phyloP scores from a whole-genome alignment of 1,140 invertebrate genomes.

The Drosophila mojavensis region DNA sequence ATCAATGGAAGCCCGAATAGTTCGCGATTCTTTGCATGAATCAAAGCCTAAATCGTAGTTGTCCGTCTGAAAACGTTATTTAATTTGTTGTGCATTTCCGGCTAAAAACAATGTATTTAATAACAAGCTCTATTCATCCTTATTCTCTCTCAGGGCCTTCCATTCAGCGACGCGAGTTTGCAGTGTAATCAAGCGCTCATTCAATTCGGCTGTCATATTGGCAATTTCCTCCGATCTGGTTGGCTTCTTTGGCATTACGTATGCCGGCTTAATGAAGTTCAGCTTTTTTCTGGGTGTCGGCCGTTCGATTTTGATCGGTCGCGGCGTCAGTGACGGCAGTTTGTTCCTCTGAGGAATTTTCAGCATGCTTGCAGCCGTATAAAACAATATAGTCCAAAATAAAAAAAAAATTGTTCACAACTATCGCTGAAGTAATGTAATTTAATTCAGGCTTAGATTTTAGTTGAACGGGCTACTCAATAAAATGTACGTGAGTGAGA shows the following conservation, averaged over 20 bases:
- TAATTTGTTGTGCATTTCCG: constrained; percentile 15
- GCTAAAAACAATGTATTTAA: background rate
- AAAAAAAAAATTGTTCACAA: background rate
- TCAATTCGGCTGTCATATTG: constrained; percentile 17
- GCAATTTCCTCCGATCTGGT: constrained; percentile 35
- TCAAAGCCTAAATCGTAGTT: background rate
- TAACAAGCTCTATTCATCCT: background rate
- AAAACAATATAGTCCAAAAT: background rate
- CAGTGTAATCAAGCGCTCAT: constrained; percentile 9
- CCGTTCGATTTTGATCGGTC: constrained; percentile 17
- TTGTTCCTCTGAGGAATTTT: constrained; percentile 32
- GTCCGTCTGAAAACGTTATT: background rate
- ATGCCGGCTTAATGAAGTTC: background rate
- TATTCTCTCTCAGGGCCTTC: constrained; percentile 6
- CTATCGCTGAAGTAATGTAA: no score
- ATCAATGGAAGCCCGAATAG: no score
- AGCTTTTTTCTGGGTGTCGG: constrained; percentile 11
- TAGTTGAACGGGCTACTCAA: background rate
- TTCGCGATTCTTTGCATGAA: no score
- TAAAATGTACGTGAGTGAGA: background rate
- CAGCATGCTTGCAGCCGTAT: constrained; percentile 9
- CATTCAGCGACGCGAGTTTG: constrained; percentile 28
- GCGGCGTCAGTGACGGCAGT: constrained; percentile 5
- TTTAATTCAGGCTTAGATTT: background rate
- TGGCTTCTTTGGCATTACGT: constrained; percentile 18